phyloP scores from a whole-genome alignment of 2,113 vertebrate species.

The Pterocles gutturalis region DNA sequence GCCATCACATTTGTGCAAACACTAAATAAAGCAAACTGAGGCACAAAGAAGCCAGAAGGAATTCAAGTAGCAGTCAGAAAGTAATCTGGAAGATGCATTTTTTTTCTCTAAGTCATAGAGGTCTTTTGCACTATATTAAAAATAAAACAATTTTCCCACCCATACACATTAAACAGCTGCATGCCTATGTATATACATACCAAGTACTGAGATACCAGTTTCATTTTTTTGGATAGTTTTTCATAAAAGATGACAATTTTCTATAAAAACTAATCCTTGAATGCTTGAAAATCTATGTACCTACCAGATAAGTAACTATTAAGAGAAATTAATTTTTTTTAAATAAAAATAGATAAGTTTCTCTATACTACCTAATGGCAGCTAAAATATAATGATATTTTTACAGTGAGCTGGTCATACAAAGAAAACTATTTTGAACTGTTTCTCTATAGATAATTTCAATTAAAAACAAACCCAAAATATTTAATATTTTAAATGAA shows the following conservation, averaged over 20 bases:
- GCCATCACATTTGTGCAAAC: slow-evolving; percentile 9
- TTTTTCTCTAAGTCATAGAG: neutral
- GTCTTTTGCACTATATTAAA: neutral
- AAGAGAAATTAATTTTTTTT: slow-evolving; percentile 45
- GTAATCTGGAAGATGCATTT: slow-evolving; percentile 9
- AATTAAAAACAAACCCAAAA: slow-evolving; percentile 58
- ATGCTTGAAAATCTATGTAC: slow-evolving; percentile 32
- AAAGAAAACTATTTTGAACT: slow-evolving; percentile 73
- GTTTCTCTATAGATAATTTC: slow-evolving; percentile 66
- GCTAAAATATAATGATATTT: slow-evolving; percentile 74
- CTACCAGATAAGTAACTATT: slow-evolving; percentile 27
- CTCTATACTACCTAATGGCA: slow-evolving; percentile 67
- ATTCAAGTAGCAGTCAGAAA: slow-evolving; percentile 18
- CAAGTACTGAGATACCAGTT: slow-evolving; percentile 33
- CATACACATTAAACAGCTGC: slow-evolving; percentile 51
- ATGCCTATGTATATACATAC: slow-evolving; percentile 35
- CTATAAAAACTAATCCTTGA: slow-evolving; percentile 48
- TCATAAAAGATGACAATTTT: slow-evolving; percentile 48
- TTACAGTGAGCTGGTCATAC: slow-evolving; percentile 79
- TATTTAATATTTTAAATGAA: slow-evolving; percentile 46
- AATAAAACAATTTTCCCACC: slow-evolving; percentile 32
- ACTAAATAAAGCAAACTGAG: neutral
- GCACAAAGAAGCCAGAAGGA: slow-evolving; percentile 49
- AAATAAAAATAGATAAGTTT: slow-evolving; percentile 73
- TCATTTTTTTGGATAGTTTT: slow-evolving; percentile 19